Evolutionary conservation across 2,797 vertebrate species (phyloP), one percentile per base, ranked within the genome.

Genomic region (Melanogrammus aeglefinus): DNA sequence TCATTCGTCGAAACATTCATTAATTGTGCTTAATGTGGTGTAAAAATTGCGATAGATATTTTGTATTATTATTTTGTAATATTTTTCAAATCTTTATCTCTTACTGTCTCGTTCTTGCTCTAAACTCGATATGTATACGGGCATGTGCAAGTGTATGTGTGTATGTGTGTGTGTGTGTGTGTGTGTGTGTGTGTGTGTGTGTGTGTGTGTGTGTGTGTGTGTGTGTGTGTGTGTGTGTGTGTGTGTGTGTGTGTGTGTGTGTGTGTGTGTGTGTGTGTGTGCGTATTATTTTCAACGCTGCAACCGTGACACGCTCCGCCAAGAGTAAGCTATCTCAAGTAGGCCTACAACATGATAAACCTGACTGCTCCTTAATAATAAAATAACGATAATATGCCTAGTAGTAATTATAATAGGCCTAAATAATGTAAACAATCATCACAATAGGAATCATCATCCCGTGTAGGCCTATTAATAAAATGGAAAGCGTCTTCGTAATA

Each of bases 71-170:
- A 14, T 31, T 71, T 71, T 71, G 18, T 0, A 63, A 63, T 71
- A 13, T 71, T 69, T 69, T 2, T 70, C 8, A 36, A 36, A 44
- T 18, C 63, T 71, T n/a, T 71, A 36, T 27, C 36, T 70, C 47
- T 57, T 14, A 31, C 74, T 63, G 29, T 75, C 47, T 75, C 74
- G 9, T n/a, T 75, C 47, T 51, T 27, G 21, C 41, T 38, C 38
- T 74, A 10, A 33, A 24, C 44, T 57, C 44, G 3, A 0, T 73
- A 24, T 47, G 24, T 74, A 27, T 44, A 38, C 44, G 73, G 38
- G 72, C 39, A 36, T 36, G 72, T 39, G 38, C 41, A 3, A 24
- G 73, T 44, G 73, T 27, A 21, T 24, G 72, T 38, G 72, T 38
- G 35, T 38, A 35, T 18, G 33, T n/a, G 14, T 38, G 8, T 27